Evolutionary conservation across 30 jellyfish, hydroid and myxozoan genomes (phyloP), one percentile per base, ranked within the genome.

Genomic region (Aurelia sp.): DNA sequence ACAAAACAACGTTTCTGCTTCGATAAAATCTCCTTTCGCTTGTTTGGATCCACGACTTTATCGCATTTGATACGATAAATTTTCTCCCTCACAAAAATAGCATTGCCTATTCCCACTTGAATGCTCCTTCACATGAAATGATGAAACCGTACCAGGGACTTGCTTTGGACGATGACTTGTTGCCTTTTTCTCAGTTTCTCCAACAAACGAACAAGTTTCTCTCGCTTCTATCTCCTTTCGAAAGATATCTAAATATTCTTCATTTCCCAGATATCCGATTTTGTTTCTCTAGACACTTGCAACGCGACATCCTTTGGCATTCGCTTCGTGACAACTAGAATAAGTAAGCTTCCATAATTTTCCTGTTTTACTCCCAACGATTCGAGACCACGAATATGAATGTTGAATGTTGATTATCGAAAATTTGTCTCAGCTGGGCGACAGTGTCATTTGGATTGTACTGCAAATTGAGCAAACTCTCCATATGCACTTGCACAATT

Each of bases 291-390:
- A 0, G 80, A 58, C 0, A 55, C 80, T 77, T 77, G 88, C 9
- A 77, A 9, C 16, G 88, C 33, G 16, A 77, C 61, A 53, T 77
- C 77, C 12, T 44, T 4, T 13, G 88, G 88, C 88, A 77, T 77
- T n/a, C 80, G 81, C 2, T 82, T 53, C 88, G 59, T 77, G 0
- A 77, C 62, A 12, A 86, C 68, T 0, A 93, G 93, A 17, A 86
- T 51, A 19, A 86, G 91, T 10, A 88, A 66, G 47, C 88, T 91
- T 63, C 96, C 96, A 44, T 88, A 88, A 27, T 33, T 68, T 21
- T 78, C 74, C 8, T 71, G 37, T 13, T 60, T 31, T 10, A 78
- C 71, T 64, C 93, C 96, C 31, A 88, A 21, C 48, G 76, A 48
- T 47, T 88, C 89, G 11, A 79, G 82, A 44, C 96, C 88, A 68